These are phyloP conservation scores for Microctenopoma steveboyesi DNA, from an alignment of 2,797 vertebrate genomes.

Conservation along the genomic window DNA sequence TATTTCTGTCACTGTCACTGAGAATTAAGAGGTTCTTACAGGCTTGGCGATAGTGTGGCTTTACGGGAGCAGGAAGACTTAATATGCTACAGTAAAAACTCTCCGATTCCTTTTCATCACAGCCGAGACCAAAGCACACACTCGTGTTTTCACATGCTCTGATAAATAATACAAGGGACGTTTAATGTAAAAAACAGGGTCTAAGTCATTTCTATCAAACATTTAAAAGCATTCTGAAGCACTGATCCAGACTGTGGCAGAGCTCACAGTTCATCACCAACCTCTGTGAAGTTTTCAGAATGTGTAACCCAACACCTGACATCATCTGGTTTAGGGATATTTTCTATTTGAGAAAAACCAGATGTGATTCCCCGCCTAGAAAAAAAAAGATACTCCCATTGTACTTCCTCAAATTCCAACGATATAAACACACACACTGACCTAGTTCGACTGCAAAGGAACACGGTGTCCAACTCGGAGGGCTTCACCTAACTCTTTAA, in stretches of 20 bases:
- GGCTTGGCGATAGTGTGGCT: not conserved
- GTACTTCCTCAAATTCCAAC: constrained; percentile 78
- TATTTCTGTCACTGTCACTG: too few relatives aligned
- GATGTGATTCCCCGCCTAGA: constrained; percentile 63
- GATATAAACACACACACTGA: constrained; percentile 70
- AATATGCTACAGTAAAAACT: not conserved
- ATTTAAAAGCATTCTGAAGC: not conserved
- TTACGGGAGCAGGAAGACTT: not conserved
- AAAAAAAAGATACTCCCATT: constrained; percentile 33
- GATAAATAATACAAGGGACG: not conserved
- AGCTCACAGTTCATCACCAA: not conserved
- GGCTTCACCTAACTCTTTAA: constrained; percentile 31
- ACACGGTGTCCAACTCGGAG: constrained; percentile 6
- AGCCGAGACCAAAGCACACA: not conserved
- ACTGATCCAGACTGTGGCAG: constrained; percentile 1
- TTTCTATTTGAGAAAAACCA: constrained; percentile 67
- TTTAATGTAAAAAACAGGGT: not conserved
- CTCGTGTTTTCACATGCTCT: not conserved
- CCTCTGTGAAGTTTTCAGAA: constrained; percentile 6
- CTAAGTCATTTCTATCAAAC: constrained; percentile 4
- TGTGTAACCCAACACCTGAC: constrained; percentile 77
- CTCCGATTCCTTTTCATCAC: not conserved
- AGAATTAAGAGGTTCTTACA: too few relatives aligned
- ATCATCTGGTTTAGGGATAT: constrained; percentile 54
- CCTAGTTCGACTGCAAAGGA: constrained; percentile 49